Conservation (phyloP, 2,113 vertebrate species). For the Alouatta palliata region DNA sequence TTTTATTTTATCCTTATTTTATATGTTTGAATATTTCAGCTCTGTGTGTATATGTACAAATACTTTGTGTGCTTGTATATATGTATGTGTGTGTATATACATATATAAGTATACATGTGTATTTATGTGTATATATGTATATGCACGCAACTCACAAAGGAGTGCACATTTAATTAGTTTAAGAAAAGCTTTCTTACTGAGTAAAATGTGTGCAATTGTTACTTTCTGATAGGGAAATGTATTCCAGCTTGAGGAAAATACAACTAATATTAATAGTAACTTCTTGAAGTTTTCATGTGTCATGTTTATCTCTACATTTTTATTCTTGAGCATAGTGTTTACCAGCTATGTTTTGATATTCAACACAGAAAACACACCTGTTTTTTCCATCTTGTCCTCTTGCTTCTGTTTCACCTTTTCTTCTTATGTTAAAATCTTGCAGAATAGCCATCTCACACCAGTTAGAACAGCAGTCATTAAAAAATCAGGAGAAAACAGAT, state of each 20-base stretch:
- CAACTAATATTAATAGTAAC: neutral
- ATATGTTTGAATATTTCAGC: neutral
- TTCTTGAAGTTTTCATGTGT: neutral
- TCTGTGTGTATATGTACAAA: neutral
- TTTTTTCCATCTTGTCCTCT: neutral
- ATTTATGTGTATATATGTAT: neutral
- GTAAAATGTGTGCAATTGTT: neutral
- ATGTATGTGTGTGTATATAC: neutral
- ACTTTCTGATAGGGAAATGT: neutral
- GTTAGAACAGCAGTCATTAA: too few species aligned
- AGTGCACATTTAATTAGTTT: neutral
- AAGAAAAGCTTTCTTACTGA: neutral
- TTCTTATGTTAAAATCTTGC: neutral
- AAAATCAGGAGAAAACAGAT: too few species aligned
- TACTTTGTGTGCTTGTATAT: neutral
- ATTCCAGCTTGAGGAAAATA: neutral
- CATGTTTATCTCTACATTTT: neutral
- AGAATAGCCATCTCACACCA: too few species aligned
- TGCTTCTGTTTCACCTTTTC: neutral
- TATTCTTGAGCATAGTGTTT: neutral
- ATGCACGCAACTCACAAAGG: neutral
- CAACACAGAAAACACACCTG: neutral
- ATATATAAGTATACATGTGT: neutral
- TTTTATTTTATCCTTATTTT: neutral
- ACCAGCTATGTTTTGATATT: neutral